A percentile compares a stretch with the other conserved stretches of the same genome.
Evolutionary conservation across 2,888 invertebrate genomes (phyloP).

Genomic region (Hybos culiciformis): DNA sequence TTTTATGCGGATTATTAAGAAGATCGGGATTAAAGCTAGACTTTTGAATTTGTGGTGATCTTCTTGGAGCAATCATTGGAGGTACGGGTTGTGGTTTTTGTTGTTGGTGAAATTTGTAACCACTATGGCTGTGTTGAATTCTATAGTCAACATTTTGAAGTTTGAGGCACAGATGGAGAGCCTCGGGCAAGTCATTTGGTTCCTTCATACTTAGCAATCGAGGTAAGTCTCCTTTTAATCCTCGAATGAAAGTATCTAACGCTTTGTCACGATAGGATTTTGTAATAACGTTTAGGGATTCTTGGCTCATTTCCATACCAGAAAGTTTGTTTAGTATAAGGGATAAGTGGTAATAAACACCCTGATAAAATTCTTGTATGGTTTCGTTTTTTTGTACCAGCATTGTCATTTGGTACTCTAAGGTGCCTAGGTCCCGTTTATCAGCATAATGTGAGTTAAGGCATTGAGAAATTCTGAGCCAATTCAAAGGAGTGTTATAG

Average conservation of each 20-base stretch:
- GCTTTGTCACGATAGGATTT: slow-evolving; percentile 8
- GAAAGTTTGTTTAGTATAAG: slow-evolving; percentile 8
- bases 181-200: slow-evolving; percentile 14
- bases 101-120: background rate
- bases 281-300: slow-evolving; percentile 5
- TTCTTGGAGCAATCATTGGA: background rate
- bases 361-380: slow-evolving; percentile 15
- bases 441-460: too few species aligned
- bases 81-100: background rate
- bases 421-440: slow-evolving; percentile 13
- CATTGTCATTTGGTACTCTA: slow-evolving; percentile 15
- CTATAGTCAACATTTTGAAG: slow-evolving; percentile 8
- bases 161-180: slow-evolving; percentile 12
- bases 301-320: slow-evolving; percentile 7
- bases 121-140: background rate
- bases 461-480: too few species aligned
- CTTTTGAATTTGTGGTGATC: too few species aligned
- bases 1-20: background rate
- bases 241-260: slow-evolving; percentile 10
- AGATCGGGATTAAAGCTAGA: background rate
- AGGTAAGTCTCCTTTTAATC: slow-evolving; percentile 12
- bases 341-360: slow-evolving; percentile 15
- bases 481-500: too few species aligned
- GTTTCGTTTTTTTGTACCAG: slow-evolving; percentile 11
- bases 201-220: slow-evolving; percentile 14